These are phyloP conservation scores for Mus spicilegus DNA, from an alignment of 2,113 vertebrate species.

Conservation along the genomic window DNA sequence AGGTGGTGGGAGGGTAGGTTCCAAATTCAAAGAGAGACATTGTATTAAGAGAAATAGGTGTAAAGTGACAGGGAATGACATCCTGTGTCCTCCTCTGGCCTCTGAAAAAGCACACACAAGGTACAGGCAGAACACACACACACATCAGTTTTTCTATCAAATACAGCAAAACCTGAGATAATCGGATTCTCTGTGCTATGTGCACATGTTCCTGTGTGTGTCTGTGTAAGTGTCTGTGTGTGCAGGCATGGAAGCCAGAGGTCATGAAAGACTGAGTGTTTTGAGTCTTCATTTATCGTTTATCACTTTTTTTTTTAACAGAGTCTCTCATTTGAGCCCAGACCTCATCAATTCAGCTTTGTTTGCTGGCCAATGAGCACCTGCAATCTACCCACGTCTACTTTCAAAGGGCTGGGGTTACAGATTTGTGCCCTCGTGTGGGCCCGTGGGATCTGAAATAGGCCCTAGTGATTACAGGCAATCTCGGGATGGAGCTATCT, in stretches of 20 bases:
- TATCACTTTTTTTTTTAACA: background rate
- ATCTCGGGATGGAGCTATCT: background rate
- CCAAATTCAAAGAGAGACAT: background rate
- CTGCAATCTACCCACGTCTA: background rate
- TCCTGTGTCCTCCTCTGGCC: background rate
- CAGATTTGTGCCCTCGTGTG: background rate
- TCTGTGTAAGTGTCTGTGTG: background rate
- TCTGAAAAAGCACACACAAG: background rate
- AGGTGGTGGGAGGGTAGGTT: background rate
- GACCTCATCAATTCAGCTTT: background rate
- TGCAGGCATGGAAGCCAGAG: background rate
- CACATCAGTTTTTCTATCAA: background rate
- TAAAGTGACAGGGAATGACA: background rate
- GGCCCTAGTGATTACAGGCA: background rate
- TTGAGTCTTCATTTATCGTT: background rate
- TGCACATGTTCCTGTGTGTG: background rate
- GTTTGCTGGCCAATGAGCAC: background rate
- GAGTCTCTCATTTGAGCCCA: background rate
- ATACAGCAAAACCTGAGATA: background rate
- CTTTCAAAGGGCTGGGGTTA: background rate
- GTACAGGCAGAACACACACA: background rate
- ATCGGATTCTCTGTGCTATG: background rate
- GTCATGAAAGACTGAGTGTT: background rate
- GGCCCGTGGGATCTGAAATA: background rate
- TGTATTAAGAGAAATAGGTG: background rate